Percentiles rank a stretch among this genome's conserved stretches.
phyloP scores from a whole-genome alignment of 2,888 invertebrate species.

The Seira sanloemensis region DNA sequence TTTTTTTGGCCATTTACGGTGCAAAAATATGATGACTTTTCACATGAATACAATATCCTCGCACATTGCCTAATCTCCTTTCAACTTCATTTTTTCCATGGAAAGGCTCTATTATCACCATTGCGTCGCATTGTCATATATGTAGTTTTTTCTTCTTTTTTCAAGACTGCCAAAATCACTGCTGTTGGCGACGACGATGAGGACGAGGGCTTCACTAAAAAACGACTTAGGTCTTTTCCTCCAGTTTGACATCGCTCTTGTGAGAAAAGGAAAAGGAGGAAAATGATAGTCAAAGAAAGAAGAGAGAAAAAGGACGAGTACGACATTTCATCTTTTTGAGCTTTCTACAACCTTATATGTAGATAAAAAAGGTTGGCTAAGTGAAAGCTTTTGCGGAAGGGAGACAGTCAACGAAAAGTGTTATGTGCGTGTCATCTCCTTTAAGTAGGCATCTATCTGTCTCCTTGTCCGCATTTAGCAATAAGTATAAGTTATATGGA shows the following conservation, averaged over 20 bases:
- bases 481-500: slow-evolving; percentile 14
- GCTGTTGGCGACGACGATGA: slow-evolving; percentile 42
- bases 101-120: neutral
- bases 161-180: slow-evolving; percentile 45
- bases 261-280: slow-evolving; percentile 3
- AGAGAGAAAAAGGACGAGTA: neutral
- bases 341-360: neutral
- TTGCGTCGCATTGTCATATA: slow-evolving; percentile 26
- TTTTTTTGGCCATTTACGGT: neutral
- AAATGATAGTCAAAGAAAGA: slow-evolving; percentile 8
- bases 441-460: slow-evolving; percentile 19
- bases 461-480: slow-evolving; percentile 11
- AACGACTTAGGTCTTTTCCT: slow-evolving; percentile 41
- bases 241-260: slow-evolving; percentile 35
- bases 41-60: neutral
- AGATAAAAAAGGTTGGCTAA: slow-evolving; percentile 30
- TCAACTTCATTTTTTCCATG: slow-evolving; percentile 12
- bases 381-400: slow-evolving; percentile 37
- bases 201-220: neutral
- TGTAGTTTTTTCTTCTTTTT: slow-evolving; percentile 1
- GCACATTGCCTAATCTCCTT: neutral
- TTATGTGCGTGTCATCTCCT: slow-evolving; percentile 12
- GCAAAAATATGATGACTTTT: neutral
- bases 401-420: slow-evolving; percentile 22
- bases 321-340: slow-evolving; percentile 54